These are phyloP conservation scores for Rhopalosiphum maidis DNA, from an alignment of 1,140 invertebrate species.

Conservation along the genomic window DNA sequence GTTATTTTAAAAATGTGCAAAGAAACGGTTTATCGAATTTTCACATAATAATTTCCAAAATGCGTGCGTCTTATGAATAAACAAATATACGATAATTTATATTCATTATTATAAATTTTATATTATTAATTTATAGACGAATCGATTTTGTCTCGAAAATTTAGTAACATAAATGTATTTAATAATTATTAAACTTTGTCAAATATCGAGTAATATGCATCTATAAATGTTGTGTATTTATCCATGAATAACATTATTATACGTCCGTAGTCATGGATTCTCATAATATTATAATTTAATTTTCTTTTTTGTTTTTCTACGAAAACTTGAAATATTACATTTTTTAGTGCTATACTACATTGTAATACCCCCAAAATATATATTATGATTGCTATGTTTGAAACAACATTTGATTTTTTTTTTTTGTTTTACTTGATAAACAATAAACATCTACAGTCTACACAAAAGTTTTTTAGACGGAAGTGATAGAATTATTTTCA, in stretches of 20 bases:
- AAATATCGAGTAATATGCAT: neutral
- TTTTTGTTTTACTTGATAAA: neutral
- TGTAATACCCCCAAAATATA: neutral
- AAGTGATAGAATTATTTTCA: neutral
- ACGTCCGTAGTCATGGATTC: neutral
- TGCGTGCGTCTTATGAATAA: neutral
- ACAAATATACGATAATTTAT: neutral
- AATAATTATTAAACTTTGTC: neutral
- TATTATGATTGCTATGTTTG: neutral
- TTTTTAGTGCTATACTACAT: neutral
- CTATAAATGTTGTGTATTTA: neutral
- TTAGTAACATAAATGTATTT: neutral
- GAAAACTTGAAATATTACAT: neutral
- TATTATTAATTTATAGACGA: too few species aligned
- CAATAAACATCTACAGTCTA: neutral
- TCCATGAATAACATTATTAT: too few species aligned
- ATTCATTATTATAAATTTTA: too few species aligned
- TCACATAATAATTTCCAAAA: too few species aligned
- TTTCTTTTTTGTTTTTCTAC: neutral
- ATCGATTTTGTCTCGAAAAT: neutral
- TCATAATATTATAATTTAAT: slow-evolving; percentile 2
- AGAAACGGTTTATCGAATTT: neutral
- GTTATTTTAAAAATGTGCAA: neutral
- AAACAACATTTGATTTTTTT: neutral
- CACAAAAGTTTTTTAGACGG: neutral